Evolutionary conservation across 2,797 vertebrate species (phyloP).

Genomic region (Eurystomus glaucurus): DNA sequence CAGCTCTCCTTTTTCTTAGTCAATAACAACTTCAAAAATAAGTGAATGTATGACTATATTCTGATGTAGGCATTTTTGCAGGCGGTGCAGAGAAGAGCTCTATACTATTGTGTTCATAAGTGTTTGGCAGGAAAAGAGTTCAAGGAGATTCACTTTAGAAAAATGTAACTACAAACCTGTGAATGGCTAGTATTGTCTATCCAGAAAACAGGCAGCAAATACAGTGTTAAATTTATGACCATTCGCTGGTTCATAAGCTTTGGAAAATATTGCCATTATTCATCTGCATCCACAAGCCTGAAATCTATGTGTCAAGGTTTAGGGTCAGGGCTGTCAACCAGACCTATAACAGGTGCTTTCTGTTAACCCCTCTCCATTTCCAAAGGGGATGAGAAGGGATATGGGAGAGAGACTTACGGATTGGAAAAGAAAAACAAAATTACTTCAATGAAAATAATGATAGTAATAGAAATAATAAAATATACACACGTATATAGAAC

Average conservation of each 20-base stretch:
- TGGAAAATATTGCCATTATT: not conserved
- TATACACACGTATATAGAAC: no score
- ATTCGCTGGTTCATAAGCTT: not conserved
- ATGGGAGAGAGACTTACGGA: no score
- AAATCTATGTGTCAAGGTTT: not conserved
- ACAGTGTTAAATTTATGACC: not conserved
- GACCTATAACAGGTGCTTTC: no score
- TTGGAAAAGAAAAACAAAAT: no score
- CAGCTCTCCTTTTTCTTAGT: conserved; percentile 55
- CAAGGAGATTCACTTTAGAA: not conserved
- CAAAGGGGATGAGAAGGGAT: no score
- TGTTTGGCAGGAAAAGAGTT: not conserved
- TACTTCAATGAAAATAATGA: no score
- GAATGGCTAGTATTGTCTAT: not conserved
- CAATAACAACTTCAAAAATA: conserved; percentile 57
- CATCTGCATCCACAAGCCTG: not conserved
- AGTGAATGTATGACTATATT: conserved; percentile 35
- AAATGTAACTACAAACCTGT: not conserved
- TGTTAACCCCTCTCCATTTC: no score
- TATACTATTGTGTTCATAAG: not conserved
- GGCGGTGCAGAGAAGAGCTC: not conserved
- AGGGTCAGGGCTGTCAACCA: no score
- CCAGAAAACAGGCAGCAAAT: not conserved
- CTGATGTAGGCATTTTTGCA: not conserved
- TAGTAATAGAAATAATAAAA: no score